Percentiles rank a stretch among this genome's conserved stretches.
phyloP scores from a whole-genome alignment of 1,140 invertebrate genomes.

The Zeugodacus cucurbitae region DNA sequence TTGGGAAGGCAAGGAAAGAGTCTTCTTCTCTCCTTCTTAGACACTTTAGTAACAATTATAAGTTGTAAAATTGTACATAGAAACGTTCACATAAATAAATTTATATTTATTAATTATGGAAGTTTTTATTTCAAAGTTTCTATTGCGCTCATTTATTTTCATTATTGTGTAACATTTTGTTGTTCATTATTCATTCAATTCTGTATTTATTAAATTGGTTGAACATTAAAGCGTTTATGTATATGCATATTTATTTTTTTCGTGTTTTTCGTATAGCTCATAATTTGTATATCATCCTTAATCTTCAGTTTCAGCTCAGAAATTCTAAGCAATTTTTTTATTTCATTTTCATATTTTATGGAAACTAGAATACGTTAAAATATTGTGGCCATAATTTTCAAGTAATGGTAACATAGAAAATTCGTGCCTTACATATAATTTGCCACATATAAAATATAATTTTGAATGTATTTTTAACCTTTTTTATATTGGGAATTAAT shows the following conservation, averaged over 20 bases:
- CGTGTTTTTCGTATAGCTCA: background rate
- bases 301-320: background rate
- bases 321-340: background rate
- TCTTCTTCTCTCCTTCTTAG: no score
- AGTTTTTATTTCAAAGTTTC: constrained; percentile 3
- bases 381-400: no score
- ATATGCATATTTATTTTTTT: background rate
- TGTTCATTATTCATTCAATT: background rate
- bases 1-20: no score
- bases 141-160: background rate
- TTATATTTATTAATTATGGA: background rate
- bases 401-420: no score
- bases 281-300: background rate
- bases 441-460: no score
- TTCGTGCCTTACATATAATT: no score
- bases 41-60: no score
- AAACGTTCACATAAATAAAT: background rate
- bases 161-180: background rate
- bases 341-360: no score
- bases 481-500: no score
- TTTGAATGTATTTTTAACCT: no score
- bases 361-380: no score
- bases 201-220: background rate
- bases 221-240: background rate
- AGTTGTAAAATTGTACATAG: no score